Evolutionary conservation across 2,113 vertebrate genomes (phyloP).

Genomic region (Ciconia stormi): DNA sequence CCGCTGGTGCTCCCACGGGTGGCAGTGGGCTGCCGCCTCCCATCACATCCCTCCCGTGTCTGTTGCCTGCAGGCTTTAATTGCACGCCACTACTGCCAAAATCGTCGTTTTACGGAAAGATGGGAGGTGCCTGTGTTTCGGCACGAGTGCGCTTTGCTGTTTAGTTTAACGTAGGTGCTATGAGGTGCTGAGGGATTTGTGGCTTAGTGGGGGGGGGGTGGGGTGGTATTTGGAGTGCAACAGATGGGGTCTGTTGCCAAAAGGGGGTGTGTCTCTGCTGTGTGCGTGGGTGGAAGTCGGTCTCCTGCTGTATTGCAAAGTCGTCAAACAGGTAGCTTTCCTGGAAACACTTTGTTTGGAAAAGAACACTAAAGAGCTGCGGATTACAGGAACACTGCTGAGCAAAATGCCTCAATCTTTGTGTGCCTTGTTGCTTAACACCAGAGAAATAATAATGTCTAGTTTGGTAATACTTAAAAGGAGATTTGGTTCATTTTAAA

Average conservation of each 20-base stretch:
- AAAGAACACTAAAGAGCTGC: background rate
- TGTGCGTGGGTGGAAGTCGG: background rate
- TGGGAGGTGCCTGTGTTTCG: background rate
- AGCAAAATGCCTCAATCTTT: background rate
- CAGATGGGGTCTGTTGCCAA: background rate
- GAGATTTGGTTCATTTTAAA: background rate
- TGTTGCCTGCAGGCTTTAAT: background rate
- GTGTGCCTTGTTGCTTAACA: background rate
- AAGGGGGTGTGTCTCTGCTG: background rate
- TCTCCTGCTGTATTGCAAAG: background rate
- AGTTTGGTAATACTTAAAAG: background rate
- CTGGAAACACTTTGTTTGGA: background rate
- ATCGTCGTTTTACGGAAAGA: rapidly evolving
- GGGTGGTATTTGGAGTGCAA: background rate
- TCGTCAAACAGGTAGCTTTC: background rate
- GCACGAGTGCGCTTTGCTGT: rapidly evolving
- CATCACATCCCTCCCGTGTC: rapidly evolving
- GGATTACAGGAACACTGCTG: background rate
- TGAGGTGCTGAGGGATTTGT: background rate
- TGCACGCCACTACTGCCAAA: rapidly evolving
- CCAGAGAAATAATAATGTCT: background rate
- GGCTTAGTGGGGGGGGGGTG: background rate
- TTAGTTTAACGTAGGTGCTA: rapidly evolving
- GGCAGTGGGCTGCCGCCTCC: background rate
- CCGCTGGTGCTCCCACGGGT: rapidly evolving